Evolutionary conservation across 2,113 vertebrate species (phyloP).

Genomic region (Saguinus midas): DNA sequence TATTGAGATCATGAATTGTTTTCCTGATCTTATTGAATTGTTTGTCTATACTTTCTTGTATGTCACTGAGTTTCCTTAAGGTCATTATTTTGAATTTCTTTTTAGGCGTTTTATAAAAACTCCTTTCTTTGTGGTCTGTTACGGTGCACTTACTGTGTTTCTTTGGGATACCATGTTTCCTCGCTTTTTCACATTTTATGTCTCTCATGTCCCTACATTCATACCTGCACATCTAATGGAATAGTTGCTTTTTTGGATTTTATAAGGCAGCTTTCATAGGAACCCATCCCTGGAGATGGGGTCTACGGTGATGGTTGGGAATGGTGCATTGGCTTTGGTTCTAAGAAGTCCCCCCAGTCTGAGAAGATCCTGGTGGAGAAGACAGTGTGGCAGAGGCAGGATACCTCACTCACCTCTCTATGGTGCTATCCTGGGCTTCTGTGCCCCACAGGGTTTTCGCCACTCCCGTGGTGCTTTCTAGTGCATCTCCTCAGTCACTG

Average conservation of each 20-base stretch:
- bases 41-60: not conserved
- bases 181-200: not conserved
- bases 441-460: not conserved
- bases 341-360: not conserved
- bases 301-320: not conserved
- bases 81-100: not conserved
- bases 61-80: not conserved
- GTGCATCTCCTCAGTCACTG: too few species aligned
- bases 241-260: not conserved
- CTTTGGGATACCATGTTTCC: not conserved
- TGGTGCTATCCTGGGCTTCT: not conserved
- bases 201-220: not conserved
- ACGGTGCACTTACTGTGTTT: not conserved
- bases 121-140: not conserved
- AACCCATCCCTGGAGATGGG: not conserved
- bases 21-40: not conserved
- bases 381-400: not conserved
- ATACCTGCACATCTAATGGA: not conserved
- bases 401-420: not conserved
- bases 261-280: not conserved
- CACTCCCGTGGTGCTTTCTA: not conserved
- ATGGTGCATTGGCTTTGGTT: not conserved
- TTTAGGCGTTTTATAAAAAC: not conserved
- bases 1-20: not conserved
- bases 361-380: not conserved